phyloP scores from a whole-genome alignment of 2,888 invertebrate species.

The Ectobius pallidus region DNA sequence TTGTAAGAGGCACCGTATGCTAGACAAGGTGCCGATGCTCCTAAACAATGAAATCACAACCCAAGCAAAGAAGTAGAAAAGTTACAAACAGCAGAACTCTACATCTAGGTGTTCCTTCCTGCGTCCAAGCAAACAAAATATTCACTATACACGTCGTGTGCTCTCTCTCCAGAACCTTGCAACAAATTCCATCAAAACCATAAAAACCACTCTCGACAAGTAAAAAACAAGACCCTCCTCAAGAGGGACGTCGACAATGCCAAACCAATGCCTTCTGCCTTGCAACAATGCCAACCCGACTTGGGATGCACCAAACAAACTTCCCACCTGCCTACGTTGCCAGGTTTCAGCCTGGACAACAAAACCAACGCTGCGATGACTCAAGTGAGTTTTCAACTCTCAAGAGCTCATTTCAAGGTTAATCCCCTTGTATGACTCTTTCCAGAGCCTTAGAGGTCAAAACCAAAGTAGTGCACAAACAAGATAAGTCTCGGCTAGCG shows the following conservation, averaged over 20 bases:
- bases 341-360: slow-evolving; percentile 37
- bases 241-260: neutral
- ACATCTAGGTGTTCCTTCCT: no score
- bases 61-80: slow-evolving; percentile 24
- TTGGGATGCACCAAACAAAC: neutral
- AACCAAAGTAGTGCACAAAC: slow-evolving; percentile 31
- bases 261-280: neutral
- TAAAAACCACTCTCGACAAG: slow-evolving; percentile 16
- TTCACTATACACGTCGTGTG: neutral
- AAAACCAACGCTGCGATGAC: slow-evolving; percentile 15
- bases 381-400: slow-evolving; percentile 34
- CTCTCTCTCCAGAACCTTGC: neutral
- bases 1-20: neutral
- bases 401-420: slow-evolving; percentile 33
- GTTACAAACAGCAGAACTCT: neutral
- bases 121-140: no score
- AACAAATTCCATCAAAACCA: slow-evolving; percentile 22
- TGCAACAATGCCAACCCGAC: no score
- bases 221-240: slow-evolving; percentile 12
- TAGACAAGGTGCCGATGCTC: neutral
- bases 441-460: slow-evolving; percentile 20
- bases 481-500: neutral
- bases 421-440: slow-evolving; percentile 28
- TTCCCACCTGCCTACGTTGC: slow-evolving; percentile 26
- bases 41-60: slow-evolving; percentile 16